Conservation (phyloP, 2,113 vertebrate genomes). For the Plecotus auritus region DNA sequence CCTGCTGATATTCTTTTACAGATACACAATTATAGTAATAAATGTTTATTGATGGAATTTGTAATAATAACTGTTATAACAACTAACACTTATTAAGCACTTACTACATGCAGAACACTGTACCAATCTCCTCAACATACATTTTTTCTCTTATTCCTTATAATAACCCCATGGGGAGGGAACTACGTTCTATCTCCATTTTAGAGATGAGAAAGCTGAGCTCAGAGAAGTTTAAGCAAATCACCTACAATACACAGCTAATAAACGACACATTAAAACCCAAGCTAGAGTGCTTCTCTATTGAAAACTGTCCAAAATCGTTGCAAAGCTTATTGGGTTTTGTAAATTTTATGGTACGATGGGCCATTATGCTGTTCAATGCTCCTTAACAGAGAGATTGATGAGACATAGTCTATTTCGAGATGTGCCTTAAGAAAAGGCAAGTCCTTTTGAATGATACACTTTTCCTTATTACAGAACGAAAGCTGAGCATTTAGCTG, state of each 20-base stretch:
- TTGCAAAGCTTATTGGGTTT: neutral
- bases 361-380: neutral
- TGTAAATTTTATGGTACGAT: neutral
- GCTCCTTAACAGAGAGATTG: conserved; percentile 31
- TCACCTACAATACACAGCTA: neutral
- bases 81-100: neutral
- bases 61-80: neutral
- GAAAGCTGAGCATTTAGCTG: neutral
- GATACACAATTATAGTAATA: conserved; percentile 18
- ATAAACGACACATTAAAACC: neutral
- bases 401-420: neutral
- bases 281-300: neutral
- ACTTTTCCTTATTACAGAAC: neutral
- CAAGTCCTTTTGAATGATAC: neutral
- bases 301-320: neutral
- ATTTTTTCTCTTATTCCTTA: neutral
- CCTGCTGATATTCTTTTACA: neutral
- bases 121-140: neutral
- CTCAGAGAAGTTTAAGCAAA: conserved; percentile 7
- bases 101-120: neutral
- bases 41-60: neutral
- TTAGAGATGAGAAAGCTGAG: conserved; percentile 26
- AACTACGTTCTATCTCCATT: neutral
- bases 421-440: conserved; percentile 28
- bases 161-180: neutral